A percentile compares a stretch with the other conserved stretches of the same genome.
Conservation (phyloP, 2,888 invertebrate genomes). For the Lapara coniferarum region DNA sequence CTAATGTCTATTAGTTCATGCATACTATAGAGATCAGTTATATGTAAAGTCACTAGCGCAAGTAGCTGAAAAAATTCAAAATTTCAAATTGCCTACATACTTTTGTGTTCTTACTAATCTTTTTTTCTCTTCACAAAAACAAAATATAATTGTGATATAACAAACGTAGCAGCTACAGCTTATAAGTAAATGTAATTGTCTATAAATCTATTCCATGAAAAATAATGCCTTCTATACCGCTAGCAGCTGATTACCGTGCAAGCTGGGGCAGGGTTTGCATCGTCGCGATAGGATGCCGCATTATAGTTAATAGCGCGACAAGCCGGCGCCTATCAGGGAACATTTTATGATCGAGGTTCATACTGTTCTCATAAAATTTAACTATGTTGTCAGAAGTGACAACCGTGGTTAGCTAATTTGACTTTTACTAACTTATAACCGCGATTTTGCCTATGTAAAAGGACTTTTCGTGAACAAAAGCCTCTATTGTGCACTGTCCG, state of each 20-base stretch:
- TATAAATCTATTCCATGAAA: neutral
- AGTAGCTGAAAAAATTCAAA: too few species aligned
- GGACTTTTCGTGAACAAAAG: too few species aligned
- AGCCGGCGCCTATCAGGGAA: slow-evolving; percentile 58
- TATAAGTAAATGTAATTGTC: too few species aligned
- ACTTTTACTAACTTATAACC: slow-evolving; percentile 27
- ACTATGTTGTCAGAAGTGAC: slow-evolving; percentile 43
- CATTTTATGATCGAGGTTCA: slow-evolving; percentile 56
- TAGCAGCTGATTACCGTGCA: slow-evolving; percentile 5
- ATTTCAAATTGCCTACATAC: too few species aligned
- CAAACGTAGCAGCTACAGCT: too few species aligned
- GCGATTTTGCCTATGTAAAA: too few species aligned
- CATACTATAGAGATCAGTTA: neutral
- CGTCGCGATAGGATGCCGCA: slow-evolving; percentile 49
- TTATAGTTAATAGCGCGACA: slow-evolving; percentile 65
- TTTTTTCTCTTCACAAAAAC: too few species aligned
- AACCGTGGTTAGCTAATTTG: slow-evolving; percentile 41
- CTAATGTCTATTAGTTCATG: neutral
- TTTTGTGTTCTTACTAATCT: too few species aligned
- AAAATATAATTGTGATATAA: too few species aligned
- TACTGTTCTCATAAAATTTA: slow-evolving; percentile 49
- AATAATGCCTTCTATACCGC: neutral
- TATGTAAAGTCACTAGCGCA: too few species aligned
- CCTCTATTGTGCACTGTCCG: too few species aligned
- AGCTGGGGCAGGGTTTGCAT: slow-evolving; percentile 20